Evolutionary conservation across 2,888 invertebrate genomes (phyloP).

Genomic region (Dasysyrphus albostriatus): DNA sequence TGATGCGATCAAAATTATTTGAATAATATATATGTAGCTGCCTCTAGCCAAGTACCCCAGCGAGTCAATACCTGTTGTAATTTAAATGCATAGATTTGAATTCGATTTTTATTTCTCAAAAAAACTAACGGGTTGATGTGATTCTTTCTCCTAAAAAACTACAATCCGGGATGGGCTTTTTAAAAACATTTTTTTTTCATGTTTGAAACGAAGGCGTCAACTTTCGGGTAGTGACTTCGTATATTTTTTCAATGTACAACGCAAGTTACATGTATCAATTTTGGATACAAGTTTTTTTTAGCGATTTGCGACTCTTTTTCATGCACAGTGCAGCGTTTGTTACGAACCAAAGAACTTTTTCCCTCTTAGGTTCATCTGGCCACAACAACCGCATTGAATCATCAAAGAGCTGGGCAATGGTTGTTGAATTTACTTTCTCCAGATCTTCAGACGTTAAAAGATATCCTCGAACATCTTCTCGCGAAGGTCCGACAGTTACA

Average conservation of each 20-base stretch:
- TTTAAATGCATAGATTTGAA: background rate
- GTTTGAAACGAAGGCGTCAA: slow-evolving; percentile 13
- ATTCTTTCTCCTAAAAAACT: too few relatives aligned
- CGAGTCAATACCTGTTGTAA: background rate
- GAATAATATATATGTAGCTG: slow-evolving; percentile 11
- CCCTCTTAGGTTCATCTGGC: too few relatives aligned
- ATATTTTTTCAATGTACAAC: slow-evolving; percentile 17
- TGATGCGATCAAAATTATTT: background rate
- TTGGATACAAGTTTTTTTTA: too few relatives aligned
- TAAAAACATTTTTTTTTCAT: slow-evolving; percentile 20
- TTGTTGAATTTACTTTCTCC: slow-evolving; percentile 1
- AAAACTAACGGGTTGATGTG: slow-evolving; percentile 1
- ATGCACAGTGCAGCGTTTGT: too few relatives aligned
- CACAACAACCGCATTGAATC: too few relatives aligned
- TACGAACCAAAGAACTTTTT: too few relatives aligned
- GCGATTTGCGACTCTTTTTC: too few relatives aligned
- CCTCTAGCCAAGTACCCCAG: slow-evolving; percentile 5
- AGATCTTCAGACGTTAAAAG: background rate
- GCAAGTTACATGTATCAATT: too few relatives aligned
- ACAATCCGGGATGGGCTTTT: too few relatives aligned
- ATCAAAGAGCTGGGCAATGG: slow-evolving; percentile 4
- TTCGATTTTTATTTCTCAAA: background rate
- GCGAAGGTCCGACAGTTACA: background rate
- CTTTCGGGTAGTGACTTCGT: slow-evolving; percentile 18
- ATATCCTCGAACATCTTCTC: background rate